Conservation (phyloP, 2,797 vertebrate genomes). For the Epinephelus awoara region DNA sequence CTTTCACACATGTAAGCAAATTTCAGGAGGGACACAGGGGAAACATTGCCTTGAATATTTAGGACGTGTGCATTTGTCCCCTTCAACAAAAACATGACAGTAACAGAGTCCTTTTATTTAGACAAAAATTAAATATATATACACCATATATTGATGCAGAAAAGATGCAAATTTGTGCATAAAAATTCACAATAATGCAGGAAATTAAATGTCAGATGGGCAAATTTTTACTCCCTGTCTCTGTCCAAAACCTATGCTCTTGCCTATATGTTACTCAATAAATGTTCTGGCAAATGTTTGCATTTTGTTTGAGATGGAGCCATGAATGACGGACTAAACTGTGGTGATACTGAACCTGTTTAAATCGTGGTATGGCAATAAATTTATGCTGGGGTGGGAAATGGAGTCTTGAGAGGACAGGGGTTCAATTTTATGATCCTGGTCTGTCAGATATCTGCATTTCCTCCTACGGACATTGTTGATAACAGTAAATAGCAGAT, state of each 20-base stretch:
- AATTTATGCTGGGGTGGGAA: constrained; percentile 26
- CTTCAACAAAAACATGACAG: too few species aligned
- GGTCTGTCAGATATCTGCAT: not conserved
- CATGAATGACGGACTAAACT: not conserved
- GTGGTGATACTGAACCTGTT: constrained; percentile 16
- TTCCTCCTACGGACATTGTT: constrained; percentile 17
- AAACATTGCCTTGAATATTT: too few species aligned
- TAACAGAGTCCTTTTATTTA: too few species aligned
- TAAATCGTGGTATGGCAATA: constrained; percentile 13
- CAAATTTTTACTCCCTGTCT: too few species aligned
- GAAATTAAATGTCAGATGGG: too few species aligned
- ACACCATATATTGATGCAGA: too few species aligned
- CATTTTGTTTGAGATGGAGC: constrained; percentile 1
- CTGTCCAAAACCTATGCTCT: too few species aligned
- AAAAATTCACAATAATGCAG: too few species aligned
- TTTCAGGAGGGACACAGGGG: too few species aligned
- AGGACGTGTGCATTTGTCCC: too few species aligned
- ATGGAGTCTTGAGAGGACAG: constrained; percentile 6
- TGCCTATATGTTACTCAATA: not conserved
- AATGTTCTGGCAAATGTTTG: not conserved
- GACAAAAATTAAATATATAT: too few species aligned
- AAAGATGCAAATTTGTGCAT: too few species aligned
- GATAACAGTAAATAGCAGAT: constrained; percentile 10
- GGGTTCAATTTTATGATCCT: not conserved
- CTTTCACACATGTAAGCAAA: not conserved